These are phyloP conservation scores for Dasypogon diadema DNA, from an alignment of 2,888 invertebrate genomes.

Conservation along the genomic window DNA sequence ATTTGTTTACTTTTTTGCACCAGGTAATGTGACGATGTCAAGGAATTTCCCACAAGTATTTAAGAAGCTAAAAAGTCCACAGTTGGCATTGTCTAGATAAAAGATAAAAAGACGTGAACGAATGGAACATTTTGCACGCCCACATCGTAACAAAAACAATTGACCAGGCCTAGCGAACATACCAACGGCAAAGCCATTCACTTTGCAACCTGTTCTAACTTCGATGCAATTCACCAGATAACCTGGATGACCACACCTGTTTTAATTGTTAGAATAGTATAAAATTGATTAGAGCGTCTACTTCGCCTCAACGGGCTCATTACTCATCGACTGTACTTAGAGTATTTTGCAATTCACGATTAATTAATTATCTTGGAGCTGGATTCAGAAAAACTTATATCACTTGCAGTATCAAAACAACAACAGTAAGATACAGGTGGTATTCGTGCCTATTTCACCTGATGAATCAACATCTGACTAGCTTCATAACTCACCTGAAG, in stretches of 20 bases:
- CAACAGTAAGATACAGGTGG: not conserved
- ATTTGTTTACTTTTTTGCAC: no score
- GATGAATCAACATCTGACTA: constrained; percentile 11
- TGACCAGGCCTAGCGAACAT: no score
- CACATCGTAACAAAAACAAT: not conserved
- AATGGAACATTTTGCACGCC: not conserved
- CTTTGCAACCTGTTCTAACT: not conserved
- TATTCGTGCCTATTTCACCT: no score
- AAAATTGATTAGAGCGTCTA: no score
- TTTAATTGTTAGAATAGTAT: not conserved
- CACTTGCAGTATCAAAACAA: not conserved
- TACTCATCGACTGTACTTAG: not conserved
- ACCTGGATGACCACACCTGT: constrained; percentile 18
- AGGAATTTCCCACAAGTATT: no score
- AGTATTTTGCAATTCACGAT: not conserved
- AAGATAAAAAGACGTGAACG: not conserved
- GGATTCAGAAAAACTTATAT: not conserved
- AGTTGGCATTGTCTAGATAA: no score
- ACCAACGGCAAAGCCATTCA: constrained; percentile 4
- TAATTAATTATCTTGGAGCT: constrained; percentile 2
- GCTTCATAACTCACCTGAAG: constrained; percentile 1
- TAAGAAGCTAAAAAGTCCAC: no score
- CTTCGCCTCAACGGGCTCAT: not conserved
- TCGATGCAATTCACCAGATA: constrained; percentile 5
- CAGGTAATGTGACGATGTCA: no score